Evolutionary conservation across 1,140 invertebrate genomes (phyloP).

Genomic region (Diabrotica virgifera): DNA sequence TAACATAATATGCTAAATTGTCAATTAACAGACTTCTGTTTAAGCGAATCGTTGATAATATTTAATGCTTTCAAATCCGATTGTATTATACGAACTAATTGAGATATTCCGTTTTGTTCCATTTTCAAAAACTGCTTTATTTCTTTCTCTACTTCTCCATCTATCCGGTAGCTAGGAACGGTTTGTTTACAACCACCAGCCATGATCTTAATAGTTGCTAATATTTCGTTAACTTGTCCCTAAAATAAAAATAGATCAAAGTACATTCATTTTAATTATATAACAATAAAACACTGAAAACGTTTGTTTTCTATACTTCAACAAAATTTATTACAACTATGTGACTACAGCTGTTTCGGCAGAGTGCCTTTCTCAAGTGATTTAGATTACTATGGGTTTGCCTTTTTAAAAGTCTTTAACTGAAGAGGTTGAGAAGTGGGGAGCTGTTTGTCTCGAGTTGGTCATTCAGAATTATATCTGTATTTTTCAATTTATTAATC

Average conservation of each 20-base stretch:
- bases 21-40: slow-evolving; percentile 38
- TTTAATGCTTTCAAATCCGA: slow-evolving; percentile 73
- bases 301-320: no score
- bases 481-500: no score
- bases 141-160: slow-evolving; percentile 59
- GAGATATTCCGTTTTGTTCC: slow-evolving; percentile 81
- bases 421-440: no score
- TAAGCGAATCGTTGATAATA: slow-evolving; percentile 77
- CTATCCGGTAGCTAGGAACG: slow-evolving; percentile 59
- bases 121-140: slow-evolving; percentile 72
- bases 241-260: slow-evolving; percentile 39
- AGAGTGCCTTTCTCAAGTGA: no score
- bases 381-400: no score
- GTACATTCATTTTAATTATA: slow-evolving; percentile 1
- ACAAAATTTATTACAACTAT: no score
- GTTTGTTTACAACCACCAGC: slow-evolving; percentile 35
- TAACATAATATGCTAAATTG: slow-evolving; percentile 1
- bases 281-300: no score
- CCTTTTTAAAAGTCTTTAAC: no score
- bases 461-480: no score
- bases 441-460: no score
- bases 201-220: slow-evolving; percentile 60
- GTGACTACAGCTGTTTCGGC: no score
- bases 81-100: slow-evolving; percentile 76
- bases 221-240: slow-evolving; percentile 85